Evolutionary conservation across 1,140 invertebrate species (phyloP).

Genomic region (Meteorus sp.): DNA sequence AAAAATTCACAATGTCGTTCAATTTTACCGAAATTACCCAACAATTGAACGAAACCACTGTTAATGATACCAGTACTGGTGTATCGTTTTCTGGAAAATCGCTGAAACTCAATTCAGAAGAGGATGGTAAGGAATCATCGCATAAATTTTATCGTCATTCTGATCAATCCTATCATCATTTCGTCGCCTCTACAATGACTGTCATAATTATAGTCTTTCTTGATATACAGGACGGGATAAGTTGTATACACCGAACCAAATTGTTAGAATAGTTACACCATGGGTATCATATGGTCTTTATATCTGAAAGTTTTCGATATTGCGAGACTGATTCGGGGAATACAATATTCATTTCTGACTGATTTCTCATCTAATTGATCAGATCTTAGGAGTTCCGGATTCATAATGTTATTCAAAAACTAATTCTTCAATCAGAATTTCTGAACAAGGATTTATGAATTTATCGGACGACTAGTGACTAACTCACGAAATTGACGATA

Average conservation of each 20-base stretch:
- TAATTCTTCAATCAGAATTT: too few species aligned
- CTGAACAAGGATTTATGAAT: too few species aligned
- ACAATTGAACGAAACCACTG: conserved; percentile 38
- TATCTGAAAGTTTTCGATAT: conserved; percentile 7
- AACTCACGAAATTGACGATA: too few species aligned
- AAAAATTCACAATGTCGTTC: conserved; percentile 47
- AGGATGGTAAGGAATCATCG: conserved; percentile 63
- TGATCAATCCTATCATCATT: too few species aligned
- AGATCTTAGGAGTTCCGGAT: too few species aligned
- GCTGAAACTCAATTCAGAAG: conserved; percentile 67
- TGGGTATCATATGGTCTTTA: conserved; percentile 12
- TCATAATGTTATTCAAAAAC: too few species aligned
- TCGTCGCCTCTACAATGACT: not conserved
- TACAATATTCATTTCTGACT: too few species aligned
- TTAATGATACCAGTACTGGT: conserved; percentile 42
- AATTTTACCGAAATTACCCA: conserved; percentile 44
- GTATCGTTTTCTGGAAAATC: conserved; percentile 69
- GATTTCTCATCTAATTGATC: too few species aligned
- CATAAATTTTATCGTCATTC: conserved; percentile 7
- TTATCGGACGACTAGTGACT: too few species aligned
- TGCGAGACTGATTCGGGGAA: too few species aligned
- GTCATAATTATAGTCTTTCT: too few species aligned
- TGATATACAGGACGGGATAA: too few species aligned
- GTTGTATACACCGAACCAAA: conserved; percentile 5
- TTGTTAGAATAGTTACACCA: conserved; percentile 25